Evolutionary conservation across 1,140 invertebrate species (phyloP), one percentile per base, ranked within the genome.

Genomic region (Heliconius nattereri): DNA sequence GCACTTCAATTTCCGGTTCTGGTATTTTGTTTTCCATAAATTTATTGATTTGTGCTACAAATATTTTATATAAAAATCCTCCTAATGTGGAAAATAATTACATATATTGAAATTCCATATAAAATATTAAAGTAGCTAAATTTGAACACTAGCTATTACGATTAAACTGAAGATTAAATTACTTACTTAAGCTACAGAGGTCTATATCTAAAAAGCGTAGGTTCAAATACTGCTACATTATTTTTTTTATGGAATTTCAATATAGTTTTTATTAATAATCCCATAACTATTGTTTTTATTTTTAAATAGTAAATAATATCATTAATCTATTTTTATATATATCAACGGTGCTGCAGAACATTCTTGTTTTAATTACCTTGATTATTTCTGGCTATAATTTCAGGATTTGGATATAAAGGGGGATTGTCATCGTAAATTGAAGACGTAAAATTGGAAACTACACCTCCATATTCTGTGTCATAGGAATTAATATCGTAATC

Each of bases 401-500:
- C 92, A n/a, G 92, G 92, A 75, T 94, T 94, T n/a, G 92, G 92
- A 79, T 94, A 94, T 19, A 94, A 75, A 66, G 89, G 92, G 29
- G 92, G 92, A 76, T 93, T 94, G 77, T 94, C 92, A 80, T 94
- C 91, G 57, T 94, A 93, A 79, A 92, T 90, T 71, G 91, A 91
- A 84, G 92, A 93, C 73, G 92, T 94, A 75, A 93, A 93, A 75
- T 94, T 94, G 13, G 92, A 92, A 3, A 92, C 90, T 9, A 92
- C 90, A 40, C 85, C 91, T 49, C 92, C 92, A 70, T 94, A 94
- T 72, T 94, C 92, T 0, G 89, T 85, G 73, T 94, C 92, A 71
- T 93, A 94, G 1, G 92, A 90, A 73, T 87, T 92, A 76, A 91
- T 89, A 82, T 93, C 92, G 26, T 93, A 94, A 35, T 94, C 92